Conservation (phyloP, 64 coral and sea anemone species). For the Montipora cactus region DNA sequence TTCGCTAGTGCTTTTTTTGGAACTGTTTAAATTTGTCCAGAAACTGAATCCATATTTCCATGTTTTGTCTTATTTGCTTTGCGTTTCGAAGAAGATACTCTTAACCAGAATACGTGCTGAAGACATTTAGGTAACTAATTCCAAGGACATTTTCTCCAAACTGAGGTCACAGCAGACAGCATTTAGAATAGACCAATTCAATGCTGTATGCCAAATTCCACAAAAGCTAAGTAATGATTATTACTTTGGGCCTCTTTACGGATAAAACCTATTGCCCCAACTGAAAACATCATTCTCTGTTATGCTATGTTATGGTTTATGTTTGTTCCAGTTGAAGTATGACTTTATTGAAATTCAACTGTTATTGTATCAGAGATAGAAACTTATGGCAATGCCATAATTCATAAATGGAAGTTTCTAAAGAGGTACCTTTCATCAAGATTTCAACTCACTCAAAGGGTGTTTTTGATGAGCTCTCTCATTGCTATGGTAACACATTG, state of each 20-base stretch:
- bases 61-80: neutral
- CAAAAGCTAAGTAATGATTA: neutral
- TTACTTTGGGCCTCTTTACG: neutral
- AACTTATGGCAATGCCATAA: neutral
- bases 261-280: neutral
- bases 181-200: too few species aligned
- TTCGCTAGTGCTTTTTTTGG: conserved; percentile 73
- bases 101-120: too few species aligned
- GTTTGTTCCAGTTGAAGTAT: neutral
- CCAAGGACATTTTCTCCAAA: too few species aligned
- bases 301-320: conserved; percentile 1
- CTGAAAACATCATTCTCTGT: neutral
- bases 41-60: neutral
- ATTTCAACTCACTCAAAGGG: neutral
- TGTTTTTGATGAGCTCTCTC: neutral
- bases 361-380: conserved; percentile 3
- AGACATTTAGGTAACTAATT: too few species aligned
- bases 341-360: neutral
- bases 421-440: neutral
- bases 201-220: neutral
- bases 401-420: neutral
- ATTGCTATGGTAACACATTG: neutral
- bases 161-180: too few species aligned
- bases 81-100: too few species aligned
- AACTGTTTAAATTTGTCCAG: conserved; percentile 20